These are phyloP conservation scores for Leuciscus idus DNA, from an alignment of 2,113 vertebrate genomes.

Conservation along the genomic window DNA sequence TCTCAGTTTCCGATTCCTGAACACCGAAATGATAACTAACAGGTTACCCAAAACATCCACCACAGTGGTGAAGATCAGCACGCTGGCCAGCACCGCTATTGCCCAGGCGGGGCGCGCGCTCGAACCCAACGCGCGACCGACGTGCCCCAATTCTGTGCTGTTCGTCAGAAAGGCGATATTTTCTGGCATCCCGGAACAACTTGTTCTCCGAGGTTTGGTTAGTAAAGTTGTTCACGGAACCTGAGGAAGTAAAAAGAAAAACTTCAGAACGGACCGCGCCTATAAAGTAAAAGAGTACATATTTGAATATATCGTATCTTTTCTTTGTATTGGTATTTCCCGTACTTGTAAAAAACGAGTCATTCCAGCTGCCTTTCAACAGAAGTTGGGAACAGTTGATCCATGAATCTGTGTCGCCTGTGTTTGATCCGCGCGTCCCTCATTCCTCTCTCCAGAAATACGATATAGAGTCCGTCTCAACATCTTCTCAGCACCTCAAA, in stretches of 20 bases:
- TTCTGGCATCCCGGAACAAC: constrained; percentile 76
- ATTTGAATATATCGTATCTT: too few relatives aligned
- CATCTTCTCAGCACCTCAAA: constrained; percentile 10
- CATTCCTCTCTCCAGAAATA: background rate
- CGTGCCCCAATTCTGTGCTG: constrained; percentile 76
- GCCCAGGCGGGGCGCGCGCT: constrained; percentile 80
- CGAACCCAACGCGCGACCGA: constrained; percentile 61
- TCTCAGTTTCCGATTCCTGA: constrained; percentile 87
- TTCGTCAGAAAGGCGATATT: constrained; percentile 77
- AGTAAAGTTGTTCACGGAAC: constrained; percentile 17
- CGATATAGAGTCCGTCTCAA: background rate
- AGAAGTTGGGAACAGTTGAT: constrained; percentile 30
- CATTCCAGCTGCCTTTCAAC: background rate
- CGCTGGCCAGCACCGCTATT: constrained; percentile 79
- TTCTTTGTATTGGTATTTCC: background rate
- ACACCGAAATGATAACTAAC: constrained; percentile 86
- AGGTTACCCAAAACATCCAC: constrained; percentile 87
- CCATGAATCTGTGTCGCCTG: background rate
- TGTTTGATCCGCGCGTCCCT: background rate
- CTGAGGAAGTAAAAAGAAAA: background rate
- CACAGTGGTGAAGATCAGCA: constrained; percentile 87
- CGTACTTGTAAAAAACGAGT: constrained; percentile 27
- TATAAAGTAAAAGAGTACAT: background rate
- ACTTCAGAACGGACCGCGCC: background rate
- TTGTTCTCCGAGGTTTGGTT: constrained; percentile 10